Conservation (phyloP, 2,888 invertebrate genomes). For the Aphodius sticticus region DNA sequence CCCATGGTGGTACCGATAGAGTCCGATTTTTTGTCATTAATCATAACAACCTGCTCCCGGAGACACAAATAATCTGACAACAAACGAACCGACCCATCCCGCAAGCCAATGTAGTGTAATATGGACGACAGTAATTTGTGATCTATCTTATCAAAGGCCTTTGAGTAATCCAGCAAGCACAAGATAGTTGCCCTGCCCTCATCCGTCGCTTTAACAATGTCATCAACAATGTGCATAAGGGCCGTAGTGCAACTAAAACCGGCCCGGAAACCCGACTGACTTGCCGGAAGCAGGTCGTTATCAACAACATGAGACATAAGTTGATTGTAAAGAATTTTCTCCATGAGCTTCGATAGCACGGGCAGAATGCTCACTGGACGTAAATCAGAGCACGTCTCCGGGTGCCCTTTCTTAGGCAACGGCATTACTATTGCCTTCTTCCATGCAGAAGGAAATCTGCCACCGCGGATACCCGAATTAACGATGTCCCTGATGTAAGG, state of each 20-base stretch:
- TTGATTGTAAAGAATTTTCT: conserved; percentile 32
- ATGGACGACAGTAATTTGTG: conserved; percentile 13
- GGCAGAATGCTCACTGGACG: conserved; percentile 44
- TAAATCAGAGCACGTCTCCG: conserved; percentile 38
- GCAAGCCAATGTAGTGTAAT: too few relatives aligned
- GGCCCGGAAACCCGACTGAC: not conserved
- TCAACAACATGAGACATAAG: not conserved
- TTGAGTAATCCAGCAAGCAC: conserved; percentile 25
- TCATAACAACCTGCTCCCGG: too few relatives aligned
- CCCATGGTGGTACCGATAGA: too few relatives aligned
- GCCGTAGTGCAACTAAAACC: conserved; percentile 4
- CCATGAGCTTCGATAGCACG: conserved; percentile 39
- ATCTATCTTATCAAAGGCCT: conserved; percentile 27
- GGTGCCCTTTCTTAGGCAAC: conserved; percentile 40
- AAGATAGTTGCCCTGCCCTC: conserved; percentile 42
- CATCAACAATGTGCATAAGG: conserved; percentile 5
- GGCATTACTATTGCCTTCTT: conserved; percentile 43
- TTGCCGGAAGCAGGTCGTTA: conserved; percentile 6
- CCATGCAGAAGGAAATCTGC: conserved; percentile 41
- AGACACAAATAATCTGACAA: too few relatives aligned
- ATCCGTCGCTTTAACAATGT: conserved; percentile 32
- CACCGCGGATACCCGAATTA: not conserved
- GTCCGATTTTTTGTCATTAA: too few relatives aligned
- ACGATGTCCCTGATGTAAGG: not conserved
- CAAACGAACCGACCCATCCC: too few relatives aligned